These are phyloP conservation scores for Agrotis ipsilon DNA, from an alignment of 2,888 invertebrate genomes.

Conservation along the genomic window DNA sequence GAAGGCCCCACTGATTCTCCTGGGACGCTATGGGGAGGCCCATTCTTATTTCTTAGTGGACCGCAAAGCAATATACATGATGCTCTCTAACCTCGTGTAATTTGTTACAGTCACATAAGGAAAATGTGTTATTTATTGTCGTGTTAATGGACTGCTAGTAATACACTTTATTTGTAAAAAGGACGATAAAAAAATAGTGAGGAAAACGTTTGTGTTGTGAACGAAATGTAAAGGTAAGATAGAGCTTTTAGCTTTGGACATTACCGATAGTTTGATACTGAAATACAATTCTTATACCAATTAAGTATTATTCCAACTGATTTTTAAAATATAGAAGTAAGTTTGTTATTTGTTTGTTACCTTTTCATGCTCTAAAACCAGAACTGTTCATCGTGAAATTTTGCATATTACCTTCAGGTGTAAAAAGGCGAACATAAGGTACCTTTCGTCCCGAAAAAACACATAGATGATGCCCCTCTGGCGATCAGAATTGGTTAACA, in stretches of 20 bases:
- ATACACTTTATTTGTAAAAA: constrained; percentile 31
- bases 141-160: constrained; percentile 52
- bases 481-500: too few species aligned
- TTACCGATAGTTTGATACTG: background rate
- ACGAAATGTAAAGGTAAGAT: background rate
- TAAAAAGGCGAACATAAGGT: too few species aligned
- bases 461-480: too few species aligned
- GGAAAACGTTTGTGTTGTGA: constrained; percentile 7
- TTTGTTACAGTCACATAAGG: constrained; percentile 51
- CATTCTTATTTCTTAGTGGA: constrained; percentile 52
- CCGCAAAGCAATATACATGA: constrained; percentile 52
- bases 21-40: constrained; percentile 43
- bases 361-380: too few species aligned
- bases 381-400: too few species aligned
- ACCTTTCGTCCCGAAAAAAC: too few species aligned
- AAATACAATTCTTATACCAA: too few species aligned
- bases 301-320: too few species aligned
- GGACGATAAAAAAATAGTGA: constrained; percentile 24
- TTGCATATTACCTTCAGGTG: too few species aligned
- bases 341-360: too few species aligned
- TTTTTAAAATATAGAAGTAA: too few species aligned
- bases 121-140: constrained; percentile 51
- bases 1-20: constrained; percentile 32
- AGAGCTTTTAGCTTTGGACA: background rate
- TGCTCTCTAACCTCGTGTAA: constrained; percentile 46